Conservation (phyloP, 2,888 invertebrate species). For the Syrphus vitripennis region DNA sequence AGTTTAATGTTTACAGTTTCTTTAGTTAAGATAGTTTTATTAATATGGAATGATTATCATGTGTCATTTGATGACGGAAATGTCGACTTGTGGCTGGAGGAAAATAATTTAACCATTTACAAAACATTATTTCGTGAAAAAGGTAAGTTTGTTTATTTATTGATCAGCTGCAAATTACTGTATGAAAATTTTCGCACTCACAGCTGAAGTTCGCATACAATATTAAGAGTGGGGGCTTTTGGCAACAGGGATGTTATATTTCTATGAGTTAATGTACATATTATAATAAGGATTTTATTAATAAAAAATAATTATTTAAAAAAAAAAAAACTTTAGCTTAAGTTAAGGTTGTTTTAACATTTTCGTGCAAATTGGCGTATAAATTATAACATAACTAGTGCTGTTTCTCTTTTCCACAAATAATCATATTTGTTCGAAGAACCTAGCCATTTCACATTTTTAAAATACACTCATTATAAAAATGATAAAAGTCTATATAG, state of each 20-base stretch:
- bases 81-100: constrained; percentile 89
- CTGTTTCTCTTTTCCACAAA: too few relatives aligned
- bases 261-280: too few relatives aligned
- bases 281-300: too few relatives aligned
- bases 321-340: too few relatives aligned
- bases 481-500: too few relatives aligned
- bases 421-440: too few relatives aligned
- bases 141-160: constrained; percentile 83
- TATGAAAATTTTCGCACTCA: not conserved
- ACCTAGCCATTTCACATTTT: too few relatives aligned
- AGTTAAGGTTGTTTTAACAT: too few relatives aligned
- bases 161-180: constrained; percentile 6
- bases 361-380: too few relatives aligned
- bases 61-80: constrained; percentile 82
- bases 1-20: constrained; percentile 82
- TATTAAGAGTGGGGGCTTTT: not conserved
- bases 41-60: constrained; percentile 80
- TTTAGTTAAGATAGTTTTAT: constrained; percentile 81
- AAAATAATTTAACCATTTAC: constrained; percentile 87
- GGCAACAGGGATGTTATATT: not conserved
- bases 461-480: too few relatives aligned
- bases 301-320: too few relatives aligned
- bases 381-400: too few relatives aligned
- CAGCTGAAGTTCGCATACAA: constrained; percentile 14
- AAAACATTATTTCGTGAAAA: constrained; percentile 87